Base-by-base conservation (phyloP, 1,140 invertebrate genomes). In the Lordiphosa clarofinis region DNA sequence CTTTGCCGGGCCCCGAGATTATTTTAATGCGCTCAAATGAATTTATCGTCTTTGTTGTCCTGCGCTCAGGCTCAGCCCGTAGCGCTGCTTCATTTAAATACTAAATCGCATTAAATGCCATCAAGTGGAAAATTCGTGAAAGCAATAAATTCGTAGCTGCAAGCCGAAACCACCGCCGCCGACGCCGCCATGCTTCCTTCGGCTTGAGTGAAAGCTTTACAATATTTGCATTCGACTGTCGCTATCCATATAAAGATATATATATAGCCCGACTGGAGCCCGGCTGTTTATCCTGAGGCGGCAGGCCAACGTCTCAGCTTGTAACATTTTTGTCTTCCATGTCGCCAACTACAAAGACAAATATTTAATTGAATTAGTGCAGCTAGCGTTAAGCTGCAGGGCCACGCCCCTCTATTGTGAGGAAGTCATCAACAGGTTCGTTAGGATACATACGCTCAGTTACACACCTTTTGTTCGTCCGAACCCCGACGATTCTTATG, bases 351-450 rank as follows among this genome's bases (percentile, higher is more conserved):
- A 86, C 79, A 86, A 84, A 84, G 79, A 79, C 79, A 84, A 84
- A 84, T 84, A 84, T 84, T 84, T 84, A 84, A 84, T 84, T 84
- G 79, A 84, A 84, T 84, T 84, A 84, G 79, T 86, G 79, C 79
- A 84, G 79, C 74, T 54, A 74, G 69, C 73, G 78, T 84, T 84
- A 84, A 78, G 69, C 64, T 78, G 68, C 78, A 73, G 62, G 69
- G 72, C 53, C 63, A 70, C 57, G 55, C 58, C 68, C 59, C 36
- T 7, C 28, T 78, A 59, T 78, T 47, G 52, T 64, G 58, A 57
- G 73, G 73, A 69, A 73, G 62, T 86, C 78, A 84, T 84, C 78
- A 84, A 84, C 78, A 84, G 78, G 78, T 84, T 84, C 78, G 76
- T 81, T 81, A 81, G 56, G 67, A 66, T 47, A 31, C 28, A 31